phyloP scores from a whole-genome alignment of 37 sponge, comb jelly and placozoan genomes.

The Aplysina aerophoba region DNA sequence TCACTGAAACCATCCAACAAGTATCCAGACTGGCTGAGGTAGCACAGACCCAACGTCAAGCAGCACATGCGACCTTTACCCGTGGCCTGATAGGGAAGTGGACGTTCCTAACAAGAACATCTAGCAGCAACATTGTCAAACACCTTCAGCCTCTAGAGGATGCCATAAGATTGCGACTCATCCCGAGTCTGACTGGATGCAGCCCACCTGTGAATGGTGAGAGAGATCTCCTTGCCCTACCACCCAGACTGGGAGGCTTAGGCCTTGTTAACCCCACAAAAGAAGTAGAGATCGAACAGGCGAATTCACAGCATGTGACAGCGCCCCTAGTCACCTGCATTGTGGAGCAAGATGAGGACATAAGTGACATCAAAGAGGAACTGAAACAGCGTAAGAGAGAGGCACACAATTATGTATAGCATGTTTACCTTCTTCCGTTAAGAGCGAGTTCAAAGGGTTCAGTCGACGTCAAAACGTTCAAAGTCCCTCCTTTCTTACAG shows the following conservation, averaged over 20 bases:
- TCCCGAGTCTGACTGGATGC: constrained; percentile 8
- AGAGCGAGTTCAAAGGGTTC: too few relatives aligned
- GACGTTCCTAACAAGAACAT: constrained; percentile 7
- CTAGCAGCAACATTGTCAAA: neutral
- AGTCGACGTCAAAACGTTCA: too few relatives aligned
- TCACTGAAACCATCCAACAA: neutral
- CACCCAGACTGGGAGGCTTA: neutral
- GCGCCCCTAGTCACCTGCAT: neutral
- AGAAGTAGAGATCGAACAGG: constrained; percentile 1
- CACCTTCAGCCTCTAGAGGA: constrained; percentile 15
- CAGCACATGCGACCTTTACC: constrained; percentile 8
- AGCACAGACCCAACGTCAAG: constrained; percentile 17
- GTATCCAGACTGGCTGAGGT: neutral
- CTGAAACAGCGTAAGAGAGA: constrained; percentile 6
- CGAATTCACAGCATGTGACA: neutral
- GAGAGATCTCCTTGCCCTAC: constrained; percentile 11
- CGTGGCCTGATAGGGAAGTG: constrained; percentile 4
- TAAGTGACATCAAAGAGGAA: constrained; percentile 6
- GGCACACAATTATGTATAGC: constrained; percentile 18
- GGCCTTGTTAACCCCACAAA: constrained; percentile 9
- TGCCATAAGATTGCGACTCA: neutral
- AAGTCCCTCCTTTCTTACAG: too few relatives aligned
- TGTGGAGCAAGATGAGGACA: constrained; percentile 1
- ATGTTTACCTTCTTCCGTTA: too few relatives aligned
- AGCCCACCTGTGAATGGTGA: neutral